Conservation (phyloP, 2,797 vertebrate species). For the Danio kyathit region DNA sequence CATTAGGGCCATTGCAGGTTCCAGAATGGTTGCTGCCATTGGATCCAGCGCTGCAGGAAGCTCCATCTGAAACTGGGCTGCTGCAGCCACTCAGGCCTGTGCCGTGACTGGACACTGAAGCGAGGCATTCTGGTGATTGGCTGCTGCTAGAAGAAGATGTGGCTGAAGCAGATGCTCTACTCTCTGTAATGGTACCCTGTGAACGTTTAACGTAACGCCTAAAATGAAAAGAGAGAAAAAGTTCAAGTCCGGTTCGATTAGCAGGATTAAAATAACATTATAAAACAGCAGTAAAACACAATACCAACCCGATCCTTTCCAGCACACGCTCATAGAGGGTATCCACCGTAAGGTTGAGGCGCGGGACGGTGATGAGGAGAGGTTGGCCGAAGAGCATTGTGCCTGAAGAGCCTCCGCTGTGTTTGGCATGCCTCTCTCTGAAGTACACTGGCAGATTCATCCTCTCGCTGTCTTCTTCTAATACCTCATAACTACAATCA, state of each 20-base stretch:
- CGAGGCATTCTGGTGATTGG: conserved; percentile 76
- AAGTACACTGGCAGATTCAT: conserved; percentile 93
- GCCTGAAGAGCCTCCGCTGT: conserved; percentile 82
- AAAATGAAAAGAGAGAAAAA: conserved; percentile 27
- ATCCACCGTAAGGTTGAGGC: conserved; percentile 87
- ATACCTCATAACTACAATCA: conserved; percentile 88
- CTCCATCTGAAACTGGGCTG: conserved; percentile 75
- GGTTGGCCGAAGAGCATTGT: conserved; percentile 93
- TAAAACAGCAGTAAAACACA: background rate
- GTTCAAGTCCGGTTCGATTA: background rate
- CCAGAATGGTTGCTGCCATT: conserved; percentile 77
- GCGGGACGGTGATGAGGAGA: conserved; percentile 89
- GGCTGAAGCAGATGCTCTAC: conserved; percentile 72
- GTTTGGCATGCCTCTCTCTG: conserved; percentile 89
- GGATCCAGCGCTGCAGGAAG: conserved; percentile 79
- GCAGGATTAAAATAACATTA: background rate
- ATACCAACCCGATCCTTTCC: conserved; percentile 90
- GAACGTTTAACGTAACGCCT: conserved; percentile 91
- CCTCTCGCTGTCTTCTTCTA: conserved; percentile 82
- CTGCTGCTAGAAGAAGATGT: conserved; percentile 75
- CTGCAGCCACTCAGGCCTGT: conserved; percentile 68
- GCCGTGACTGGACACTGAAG: conserved; percentile 66
- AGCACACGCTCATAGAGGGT: conserved; percentile 87
- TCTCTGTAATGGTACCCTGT: conserved; percentile 76
- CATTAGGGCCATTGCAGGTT: conserved; percentile 85